Conservation (phyloP, 1,140 invertebrate species). For the Uloborus diversus region DNA sequence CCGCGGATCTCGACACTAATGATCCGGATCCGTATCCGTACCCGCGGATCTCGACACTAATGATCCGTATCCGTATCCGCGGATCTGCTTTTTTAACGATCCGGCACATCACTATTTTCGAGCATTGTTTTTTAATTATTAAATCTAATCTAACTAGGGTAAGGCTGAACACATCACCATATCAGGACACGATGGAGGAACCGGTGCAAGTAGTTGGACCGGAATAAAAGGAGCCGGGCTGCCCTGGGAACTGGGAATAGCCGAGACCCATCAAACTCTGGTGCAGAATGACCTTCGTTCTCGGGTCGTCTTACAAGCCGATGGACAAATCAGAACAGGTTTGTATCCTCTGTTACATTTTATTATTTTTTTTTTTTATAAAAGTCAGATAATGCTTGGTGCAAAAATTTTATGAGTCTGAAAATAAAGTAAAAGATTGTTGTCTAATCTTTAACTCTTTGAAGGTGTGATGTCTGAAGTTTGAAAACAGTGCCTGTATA, state of each 20-base stretch:
- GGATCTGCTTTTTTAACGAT: too few relatives aligned
- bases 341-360: constrained; percentile 14
- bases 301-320: constrained; percentile 92
- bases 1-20: too few relatives aligned
- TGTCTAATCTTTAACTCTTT: too few relatives aligned
- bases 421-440: too few relatives aligned
- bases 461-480: too few relatives aligned
- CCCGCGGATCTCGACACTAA: too few relatives aligned
- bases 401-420: background rate
- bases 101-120: too few relatives aligned
- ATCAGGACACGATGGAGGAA: constrained; percentile 98
- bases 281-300: constrained; percentile 96
- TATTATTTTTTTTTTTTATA: constrained; percentile 9
- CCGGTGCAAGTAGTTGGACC: constrained; percentile 97
- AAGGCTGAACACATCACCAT: constrained; percentile 99
- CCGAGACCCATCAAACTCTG: constrained; percentile 95
- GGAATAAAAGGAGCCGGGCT: constrained; percentile 91
- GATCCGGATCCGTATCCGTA: too few relatives aligned
- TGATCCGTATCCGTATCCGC: too few relatives aligned
- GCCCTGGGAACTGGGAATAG: constrained; percentile 97
- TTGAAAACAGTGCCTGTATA: too few relatives aligned
- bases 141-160: constrained; percentile 70
- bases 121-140: background rate
- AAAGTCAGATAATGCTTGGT: background rate
- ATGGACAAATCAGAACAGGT: constrained; percentile 90